Conservation (phyloP, 2,113 vertebrate species). For the Heterochromis multidens region DNA sequence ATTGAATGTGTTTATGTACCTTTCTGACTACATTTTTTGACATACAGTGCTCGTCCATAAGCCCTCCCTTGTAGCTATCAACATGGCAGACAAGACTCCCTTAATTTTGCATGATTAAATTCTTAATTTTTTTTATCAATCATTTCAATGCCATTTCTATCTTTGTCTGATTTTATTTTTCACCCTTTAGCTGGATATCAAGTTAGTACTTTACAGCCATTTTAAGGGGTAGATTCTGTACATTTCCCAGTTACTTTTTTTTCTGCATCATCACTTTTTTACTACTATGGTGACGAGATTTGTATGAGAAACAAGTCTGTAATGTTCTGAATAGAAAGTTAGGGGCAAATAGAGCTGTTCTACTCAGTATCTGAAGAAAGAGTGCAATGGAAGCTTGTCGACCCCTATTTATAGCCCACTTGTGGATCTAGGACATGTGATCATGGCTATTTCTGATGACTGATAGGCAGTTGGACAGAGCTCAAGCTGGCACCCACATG, state of each 20-base stretch:
- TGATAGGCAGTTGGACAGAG: slow-evolving; percentile 64
- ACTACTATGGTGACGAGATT: background rate
- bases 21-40: background rate
- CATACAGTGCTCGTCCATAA: too few relatives aligned
- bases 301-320: too few relatives aligned
- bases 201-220: background rate
- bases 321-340: background rate
- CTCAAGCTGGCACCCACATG: slow-evolving; percentile 68
- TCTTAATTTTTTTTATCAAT: background rate
- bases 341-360: background rate
- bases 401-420: slow-evolving; percentile 71
- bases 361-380: slow-evolving; percentile 37
- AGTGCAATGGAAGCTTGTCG: slow-evolving; percentile 24
- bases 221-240: background rate
- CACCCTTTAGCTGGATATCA: background rate
- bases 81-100: background rate
- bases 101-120: background rate
- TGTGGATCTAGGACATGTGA: slow-evolving; percentile 70
- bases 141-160: background rate
- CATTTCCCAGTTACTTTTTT: background rate
- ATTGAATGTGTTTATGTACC: background rate
- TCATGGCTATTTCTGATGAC: slow-evolving; percentile 73
- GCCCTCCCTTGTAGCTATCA: background rate
- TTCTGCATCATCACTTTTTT: background rate
- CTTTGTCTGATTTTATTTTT: background rate